These are phyloP conservation scores for Cosmia pyralina DNA, from an alignment of 2,888 invertebrate species.

Conservation along the genomic window DNA sequence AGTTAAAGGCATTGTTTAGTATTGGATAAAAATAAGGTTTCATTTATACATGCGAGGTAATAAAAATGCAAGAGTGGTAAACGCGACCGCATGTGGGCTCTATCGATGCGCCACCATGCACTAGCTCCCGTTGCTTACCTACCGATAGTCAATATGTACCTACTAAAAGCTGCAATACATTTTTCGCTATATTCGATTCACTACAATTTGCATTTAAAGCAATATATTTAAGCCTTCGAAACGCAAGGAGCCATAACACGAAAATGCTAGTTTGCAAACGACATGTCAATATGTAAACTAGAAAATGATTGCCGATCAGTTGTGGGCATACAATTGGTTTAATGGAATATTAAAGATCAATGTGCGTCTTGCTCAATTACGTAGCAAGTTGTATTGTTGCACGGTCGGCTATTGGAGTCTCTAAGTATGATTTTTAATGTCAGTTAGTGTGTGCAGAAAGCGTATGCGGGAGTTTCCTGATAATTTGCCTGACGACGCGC, in stretches of 20 bases:
- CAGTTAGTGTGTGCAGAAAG: conserved; percentile 88
- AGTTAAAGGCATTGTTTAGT: conserved; percentile 57
- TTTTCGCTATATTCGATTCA: conserved; percentile 46
- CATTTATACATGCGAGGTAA: conserved; percentile 68
- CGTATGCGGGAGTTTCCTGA: conserved; percentile 84
- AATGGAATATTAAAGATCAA: conserved; percentile 67
- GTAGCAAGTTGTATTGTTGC: conserved; percentile 69
- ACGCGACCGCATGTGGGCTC: conserved; percentile 79
- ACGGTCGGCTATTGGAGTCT: conserved; percentile 72
- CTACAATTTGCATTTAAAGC: conserved; percentile 55
- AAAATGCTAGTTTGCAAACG: conserved; percentile 52
- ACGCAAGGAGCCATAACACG: conserved; percentile 56
- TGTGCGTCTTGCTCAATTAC: conserved; percentile 69
- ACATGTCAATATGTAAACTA: conserved; percentile 64
- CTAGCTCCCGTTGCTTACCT: conserved; percentile 54
- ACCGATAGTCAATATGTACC: conserved; percentile 63
- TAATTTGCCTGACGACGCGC: conserved; percentile 83
- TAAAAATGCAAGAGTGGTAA: conserved; percentile 71
- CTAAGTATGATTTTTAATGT: conserved; percentile 84
- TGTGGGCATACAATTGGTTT: conserved; percentile 62
- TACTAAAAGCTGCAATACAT: conserved; percentile 68
- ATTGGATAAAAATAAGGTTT: conserved; percentile 65
- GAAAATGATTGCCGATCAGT: conserved; percentile 56
- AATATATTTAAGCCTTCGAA: conserved; percentile 52
- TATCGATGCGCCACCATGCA: conserved; percentile 78